Evolutionary conservation across 2,113 vertebrate species (phyloP).

Genomic region (Lagopus leucura): DNA sequence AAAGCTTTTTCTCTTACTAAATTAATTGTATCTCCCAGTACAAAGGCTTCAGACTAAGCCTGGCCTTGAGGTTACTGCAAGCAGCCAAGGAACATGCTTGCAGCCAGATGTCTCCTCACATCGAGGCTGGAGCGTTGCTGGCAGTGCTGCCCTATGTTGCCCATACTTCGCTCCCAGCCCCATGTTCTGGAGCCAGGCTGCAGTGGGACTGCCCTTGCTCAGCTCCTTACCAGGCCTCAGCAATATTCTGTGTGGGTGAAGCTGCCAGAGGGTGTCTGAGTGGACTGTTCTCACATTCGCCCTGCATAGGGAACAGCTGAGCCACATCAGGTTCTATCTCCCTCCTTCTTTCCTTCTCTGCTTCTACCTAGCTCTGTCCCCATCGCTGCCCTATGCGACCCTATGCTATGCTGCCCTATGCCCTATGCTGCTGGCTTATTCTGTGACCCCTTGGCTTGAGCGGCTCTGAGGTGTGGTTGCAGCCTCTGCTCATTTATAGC

Average conservation of each 20-base stretch:
- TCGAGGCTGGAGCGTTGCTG: not conserved
- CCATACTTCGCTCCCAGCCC: not conserved
- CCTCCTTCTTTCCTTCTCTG: not conserved
- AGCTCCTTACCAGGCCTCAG: not conserved
- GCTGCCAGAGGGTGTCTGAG: not conserved
- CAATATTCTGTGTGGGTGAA: conserved; percentile 33
- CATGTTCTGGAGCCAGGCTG: not conserved
- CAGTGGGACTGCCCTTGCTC: too few species aligned
- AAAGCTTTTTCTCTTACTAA: conserved; percentile 8
- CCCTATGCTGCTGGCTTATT: not conserved
- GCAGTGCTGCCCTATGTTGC: not conserved
- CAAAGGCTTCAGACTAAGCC: not conserved
- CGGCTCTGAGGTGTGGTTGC: not conserved
- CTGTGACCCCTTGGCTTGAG: not conserved
- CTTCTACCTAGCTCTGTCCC: not conserved
- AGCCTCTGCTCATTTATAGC: not conserved
- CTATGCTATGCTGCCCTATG: fast-evolving
- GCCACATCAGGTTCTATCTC: conserved; percentile 16
- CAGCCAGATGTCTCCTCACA: not conserved
- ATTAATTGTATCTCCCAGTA: not conserved
- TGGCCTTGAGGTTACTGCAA: not conserved
- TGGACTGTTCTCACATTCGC: not conserved
- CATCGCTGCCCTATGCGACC: not conserved
- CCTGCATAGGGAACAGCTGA: conserved; percentile 8
- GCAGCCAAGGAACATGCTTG: not conserved